Percentiles rank a stretch among this genome's conserved stretches.
These are phyloP conservation scores for Casuarius casuarius DNA, from an alignment of 2,113 vertebrate species.

Conservation along the genomic window DNA sequence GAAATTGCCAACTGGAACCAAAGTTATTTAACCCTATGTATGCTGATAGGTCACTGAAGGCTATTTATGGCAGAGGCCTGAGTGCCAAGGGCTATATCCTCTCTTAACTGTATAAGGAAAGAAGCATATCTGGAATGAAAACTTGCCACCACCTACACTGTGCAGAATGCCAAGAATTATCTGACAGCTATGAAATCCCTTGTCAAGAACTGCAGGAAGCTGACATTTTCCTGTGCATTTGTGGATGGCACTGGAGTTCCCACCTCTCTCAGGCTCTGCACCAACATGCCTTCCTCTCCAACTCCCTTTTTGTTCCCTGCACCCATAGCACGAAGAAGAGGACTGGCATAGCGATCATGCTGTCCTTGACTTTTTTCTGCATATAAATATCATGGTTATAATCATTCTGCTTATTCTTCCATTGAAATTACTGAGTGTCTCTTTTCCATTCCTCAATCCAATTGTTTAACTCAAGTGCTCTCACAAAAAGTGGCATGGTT, in stretches of 20 bases:
- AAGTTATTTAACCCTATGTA: background rate
- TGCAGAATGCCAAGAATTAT: background rate
- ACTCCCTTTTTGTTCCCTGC: accelerated
- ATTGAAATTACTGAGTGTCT: background rate
- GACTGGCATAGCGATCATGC: background rate
- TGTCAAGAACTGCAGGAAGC: background rate
- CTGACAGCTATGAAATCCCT: background rate
- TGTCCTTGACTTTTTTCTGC: background rate
- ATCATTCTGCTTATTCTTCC: background rate
- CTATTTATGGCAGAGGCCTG: background rate
- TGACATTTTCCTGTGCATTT: background rate
- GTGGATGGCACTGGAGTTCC: background rate
- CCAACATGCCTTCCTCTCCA: background rate
- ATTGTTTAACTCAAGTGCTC: background rate
- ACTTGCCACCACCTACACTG: background rate
- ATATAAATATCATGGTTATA: background rate
- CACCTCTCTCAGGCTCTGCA: background rate
- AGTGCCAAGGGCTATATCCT: background rate
- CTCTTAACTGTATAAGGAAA: background rate
- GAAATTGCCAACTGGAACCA: background rate
- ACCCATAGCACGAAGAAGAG: background rate
- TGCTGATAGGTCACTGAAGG: background rate
- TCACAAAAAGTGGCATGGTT: background rate
- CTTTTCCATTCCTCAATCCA: background rate
- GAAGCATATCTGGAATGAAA: background rate